phyloP scores from a whole-genome alignment of 2,888 invertebrate genomes.

The Clepsis dumicolana region DNA sequence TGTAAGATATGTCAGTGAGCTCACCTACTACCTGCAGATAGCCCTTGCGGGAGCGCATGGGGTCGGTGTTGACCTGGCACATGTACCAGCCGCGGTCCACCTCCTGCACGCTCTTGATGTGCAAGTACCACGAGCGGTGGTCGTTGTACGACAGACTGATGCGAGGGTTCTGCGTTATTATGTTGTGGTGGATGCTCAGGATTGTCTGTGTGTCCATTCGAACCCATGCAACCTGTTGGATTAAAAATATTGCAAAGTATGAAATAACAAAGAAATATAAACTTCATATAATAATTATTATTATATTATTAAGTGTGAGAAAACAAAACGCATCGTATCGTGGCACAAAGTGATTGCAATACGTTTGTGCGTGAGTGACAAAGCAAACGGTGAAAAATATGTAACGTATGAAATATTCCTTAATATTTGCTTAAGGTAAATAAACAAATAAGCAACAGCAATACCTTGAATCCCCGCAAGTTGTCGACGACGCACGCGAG shows the following conservation, averaged over 20 bases:
- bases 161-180: constrained; percentile 95
- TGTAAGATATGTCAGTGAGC: constrained; percentile 58
- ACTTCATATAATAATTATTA: too few relatives aligned
- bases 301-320: too few relatives aligned
- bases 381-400: not conserved
- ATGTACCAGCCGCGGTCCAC: constrained; percentile 96
- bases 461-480: constrained; percentile 94
- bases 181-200: constrained; percentile 95
- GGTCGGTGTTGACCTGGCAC: constrained; percentile 97
- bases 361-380: not conserved
- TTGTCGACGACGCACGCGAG: constrained; percentile 96
- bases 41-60: constrained; percentile 95
- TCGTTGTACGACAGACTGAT: constrained; percentile 95
- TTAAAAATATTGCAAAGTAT: not conserved
- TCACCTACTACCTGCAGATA: constrained; percentile 96
- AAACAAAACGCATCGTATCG: too few relatives aligned
- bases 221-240: constrained; percentile 94
- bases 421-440: too few relatives aligned
- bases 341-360: not conserved
- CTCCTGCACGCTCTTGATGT: constrained; percentile 95
- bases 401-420: not conserved
- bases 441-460: not conserved
- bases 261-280: not conserved
- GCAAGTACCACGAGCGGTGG: constrained; percentile 96
- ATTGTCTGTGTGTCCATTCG: constrained; percentile 97